A percentile compares a stretch with the other conserved stretches of the same genome.
These are phyloP conservation scores for Andrena fulva DNA, from an alignment of 2,888 invertebrate genomes.

Conservation along the genomic window DNA sequence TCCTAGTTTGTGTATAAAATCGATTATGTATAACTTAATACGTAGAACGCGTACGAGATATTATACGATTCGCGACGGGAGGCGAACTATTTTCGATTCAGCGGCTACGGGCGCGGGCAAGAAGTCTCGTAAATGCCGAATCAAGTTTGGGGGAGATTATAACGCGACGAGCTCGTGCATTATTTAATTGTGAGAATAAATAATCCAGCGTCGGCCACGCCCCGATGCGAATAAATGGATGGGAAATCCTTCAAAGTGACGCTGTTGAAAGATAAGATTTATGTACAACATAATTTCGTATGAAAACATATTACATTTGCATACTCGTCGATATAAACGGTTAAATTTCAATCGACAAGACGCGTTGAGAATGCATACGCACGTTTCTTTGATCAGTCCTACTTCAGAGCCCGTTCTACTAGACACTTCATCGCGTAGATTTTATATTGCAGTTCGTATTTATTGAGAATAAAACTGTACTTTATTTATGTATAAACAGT, in stretches of 20 bases:
- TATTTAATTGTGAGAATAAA: conserved; percentile 9
- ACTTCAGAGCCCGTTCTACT: conserved; percentile 13
- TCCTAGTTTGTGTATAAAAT: conserved; percentile 82
- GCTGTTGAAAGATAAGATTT: conserved; percentile 18
- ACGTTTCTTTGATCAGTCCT: conserved; percentile 31
- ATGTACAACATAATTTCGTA: conserved; percentile 17
- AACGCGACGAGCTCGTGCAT: neutral
- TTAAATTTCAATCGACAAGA: conserved; percentile 32
- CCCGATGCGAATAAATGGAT: neutral
- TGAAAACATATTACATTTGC: conserved; percentile 38
- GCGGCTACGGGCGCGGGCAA: conserved; percentile 11
- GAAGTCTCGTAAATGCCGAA: conserved; percentile 26
- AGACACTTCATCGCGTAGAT: conserved; percentile 15
- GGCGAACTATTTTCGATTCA: conserved; percentile 29
- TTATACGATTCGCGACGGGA: conserved; percentile 32
- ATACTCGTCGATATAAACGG: conserved; percentile 32
- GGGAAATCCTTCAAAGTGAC: conserved; percentile 11
- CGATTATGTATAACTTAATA: conserved; percentile 80
- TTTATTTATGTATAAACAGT: conserved; percentile 37
- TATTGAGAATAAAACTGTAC: conserved; percentile 40
- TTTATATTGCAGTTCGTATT: conserved; percentile 45
- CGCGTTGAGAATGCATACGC: conserved; percentile 17
- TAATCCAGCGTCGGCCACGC: neutral
- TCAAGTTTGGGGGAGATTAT: conserved; percentile 12
- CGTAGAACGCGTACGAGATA: conserved; percentile 65